These are phyloP conservation scores for Peromyscus maniculatus DNA, from an alignment of 2,113 vertebrate species.

Conservation along the genomic window DNA sequence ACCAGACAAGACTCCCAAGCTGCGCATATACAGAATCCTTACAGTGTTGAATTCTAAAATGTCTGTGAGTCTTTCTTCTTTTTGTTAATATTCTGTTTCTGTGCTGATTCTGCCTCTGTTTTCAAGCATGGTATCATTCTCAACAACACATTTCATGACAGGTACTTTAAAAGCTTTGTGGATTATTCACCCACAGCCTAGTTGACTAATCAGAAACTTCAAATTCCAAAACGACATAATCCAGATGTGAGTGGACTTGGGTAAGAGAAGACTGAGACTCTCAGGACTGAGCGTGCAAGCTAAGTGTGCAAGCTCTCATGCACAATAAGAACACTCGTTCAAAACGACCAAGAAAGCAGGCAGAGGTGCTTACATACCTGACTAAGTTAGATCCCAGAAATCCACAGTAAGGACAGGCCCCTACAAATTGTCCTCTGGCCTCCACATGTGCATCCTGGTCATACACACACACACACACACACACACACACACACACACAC, in stretches of 20 bases:
- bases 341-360: neutral
- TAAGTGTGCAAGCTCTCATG: neutral
- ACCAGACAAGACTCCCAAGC: too few species aligned
- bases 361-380: neutral
- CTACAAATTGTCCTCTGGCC: neutral
- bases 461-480: neutral
- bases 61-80: neutral
- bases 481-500: neutral
- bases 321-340: constrained; percentile 78
- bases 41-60: neutral
- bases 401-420: neutral
- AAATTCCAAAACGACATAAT: constrained; percentile 62
- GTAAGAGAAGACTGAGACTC: constrained; percentile 57
- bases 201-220: constrained; percentile 41
- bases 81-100: neutral
- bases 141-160: neutral
- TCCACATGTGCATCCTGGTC: too few species aligned
- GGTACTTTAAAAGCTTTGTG: neutral
- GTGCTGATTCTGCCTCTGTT: neutral
- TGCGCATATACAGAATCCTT: too few species aligned
- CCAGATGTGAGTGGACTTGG: constrained; percentile 17
- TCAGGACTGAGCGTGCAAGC: constrained; percentile 18
- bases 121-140: neutral
- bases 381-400: neutral
- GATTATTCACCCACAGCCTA: constrained; percentile 55